Percentiles rank a stretch among this genome's conserved stretches.
Evolutionary conservation across 2,888 invertebrate species (phyloP).

Genomic region (Lagria hirta): DNA sequence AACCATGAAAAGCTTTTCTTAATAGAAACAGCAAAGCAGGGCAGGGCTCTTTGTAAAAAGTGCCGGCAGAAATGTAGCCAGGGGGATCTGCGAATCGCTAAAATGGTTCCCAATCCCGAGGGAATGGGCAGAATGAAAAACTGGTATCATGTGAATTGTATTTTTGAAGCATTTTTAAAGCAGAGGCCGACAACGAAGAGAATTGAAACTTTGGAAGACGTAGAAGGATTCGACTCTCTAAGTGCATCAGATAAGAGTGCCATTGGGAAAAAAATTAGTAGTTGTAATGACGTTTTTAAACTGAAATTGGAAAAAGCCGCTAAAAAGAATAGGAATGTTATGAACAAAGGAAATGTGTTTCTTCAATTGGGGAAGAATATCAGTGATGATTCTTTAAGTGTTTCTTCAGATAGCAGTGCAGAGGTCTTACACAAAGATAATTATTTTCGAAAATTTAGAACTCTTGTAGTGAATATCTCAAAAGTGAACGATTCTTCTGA

Average conservation of each 20-base stretch:
- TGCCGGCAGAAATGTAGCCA: slow-evolving; percentile 78
- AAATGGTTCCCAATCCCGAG: slow-evolving; percentile 76
- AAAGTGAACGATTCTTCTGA: slow-evolving; percentile 76
- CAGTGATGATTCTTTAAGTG: slow-evolving; percentile 5
- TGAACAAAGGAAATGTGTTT: slow-evolving; percentile 6
- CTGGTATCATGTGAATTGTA: slow-evolving; percentile 79
- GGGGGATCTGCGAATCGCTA: slow-evolving; percentile 74
- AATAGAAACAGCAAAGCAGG: slow-evolving; percentile 78
- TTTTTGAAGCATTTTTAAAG: slow-evolving; percentile 76
- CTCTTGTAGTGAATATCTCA: slow-evolving; percentile 76
- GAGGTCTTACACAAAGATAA: slow-evolving; percentile 60
- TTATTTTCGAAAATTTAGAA: slow-evolving; percentile 74
- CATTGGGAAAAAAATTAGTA: slow-evolving; percentile 66
- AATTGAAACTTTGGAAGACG: slow-evolving; percentile 74
- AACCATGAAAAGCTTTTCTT: slow-evolving; percentile 66
- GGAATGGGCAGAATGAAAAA: slow-evolving; percentile 74
- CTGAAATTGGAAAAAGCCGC: slow-evolving; percentile 58
- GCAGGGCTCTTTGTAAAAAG: slow-evolving; percentile 82
- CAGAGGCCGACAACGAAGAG: slow-evolving; percentile 81
- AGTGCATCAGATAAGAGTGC: slow-evolving; percentile 66
- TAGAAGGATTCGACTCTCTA: slow-evolving; percentile 74
- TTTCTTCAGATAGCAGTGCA: slow-evolving; percentile 5
- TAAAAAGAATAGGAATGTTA: no score
- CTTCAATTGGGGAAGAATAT: no score
- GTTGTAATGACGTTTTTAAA: slow-evolving; percentile 59